Base-by-base conservation (phyloP, 2,113 vertebrate species). In the Tyrannus savana region DNA sequence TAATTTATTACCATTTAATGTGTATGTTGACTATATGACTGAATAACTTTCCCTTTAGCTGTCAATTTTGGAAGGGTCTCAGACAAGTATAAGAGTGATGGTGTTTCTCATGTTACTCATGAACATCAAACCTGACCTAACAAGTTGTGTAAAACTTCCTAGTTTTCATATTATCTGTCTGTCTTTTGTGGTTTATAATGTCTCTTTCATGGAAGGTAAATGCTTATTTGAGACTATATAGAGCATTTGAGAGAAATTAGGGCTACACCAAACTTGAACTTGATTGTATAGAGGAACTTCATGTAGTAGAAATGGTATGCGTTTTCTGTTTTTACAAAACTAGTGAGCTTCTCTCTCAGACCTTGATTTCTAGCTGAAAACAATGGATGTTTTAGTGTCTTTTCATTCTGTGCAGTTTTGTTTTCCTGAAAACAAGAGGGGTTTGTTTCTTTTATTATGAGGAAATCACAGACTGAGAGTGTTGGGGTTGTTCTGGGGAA, bases 1-100 rank as follows among this genome's bases (percentile, higher is more conserved):
- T 39, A 31, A 35, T 76, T 52, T 72, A 19, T 71, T 76, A 37
- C 39, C 0, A 0, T 75, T 52, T 53, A n/a, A 35, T 3, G 1
- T 55, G 14, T 28, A 4, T 46, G 17, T 67, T 74, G 52, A 21
- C 55, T 37, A 1, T 25, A 18, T 24, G 67, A 58, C 37, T 46
- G 28, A 53, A 4, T 69, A 80, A 50, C 27, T 83, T 73, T 35
- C 31, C 27, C 69, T 73, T 60, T 47, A 88, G n/a, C 47, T 92
- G 16, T 74, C 2, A 27, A 49, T 28, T 22, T 44, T 77, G 60
- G 74, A 52, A 37, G 0, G 2, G 10, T 79, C 21, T 84, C 27
- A 33, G 62, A 4, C 35, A 56, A 19, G 33, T 30, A 11, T 63
- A 55, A 24, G 28, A 37, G 19, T 27, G 31, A 52, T 24, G 21